A percentile compares a stretch with the other conserved stretches of the same genome.
Evolutionary conservation across 2,113 vertebrate genomes (phyloP).

Genomic region (Raphicerus campestris): DNA sequence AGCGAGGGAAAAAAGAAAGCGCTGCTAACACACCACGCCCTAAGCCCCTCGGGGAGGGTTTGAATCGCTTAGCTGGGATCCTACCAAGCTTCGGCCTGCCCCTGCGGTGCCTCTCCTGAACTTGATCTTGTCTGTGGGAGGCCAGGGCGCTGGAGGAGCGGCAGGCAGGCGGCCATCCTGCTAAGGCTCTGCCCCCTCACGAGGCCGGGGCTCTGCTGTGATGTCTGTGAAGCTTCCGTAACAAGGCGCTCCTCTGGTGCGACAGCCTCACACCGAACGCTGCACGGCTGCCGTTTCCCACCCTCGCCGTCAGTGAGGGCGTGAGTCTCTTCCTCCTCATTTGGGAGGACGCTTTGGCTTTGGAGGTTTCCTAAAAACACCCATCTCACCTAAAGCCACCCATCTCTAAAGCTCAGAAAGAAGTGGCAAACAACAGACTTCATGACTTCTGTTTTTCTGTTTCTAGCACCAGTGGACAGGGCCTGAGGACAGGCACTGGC

Average conservation of each 20-base stretch:
- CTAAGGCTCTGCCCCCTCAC: rapidly evolving
- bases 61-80: background rate
- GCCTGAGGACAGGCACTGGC: background rate
- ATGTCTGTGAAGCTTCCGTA: background rate
- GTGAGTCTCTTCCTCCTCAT: background rate
- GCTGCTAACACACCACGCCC: background rate
- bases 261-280: background rate
- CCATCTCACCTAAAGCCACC: background rate
- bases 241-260: background rate
- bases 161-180: background rate
- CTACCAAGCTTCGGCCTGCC: background rate
- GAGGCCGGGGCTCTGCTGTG: background rate
- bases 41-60: background rate
- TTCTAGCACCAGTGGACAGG: background rate
- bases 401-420: background rate
- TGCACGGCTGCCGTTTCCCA: rapidly evolving
- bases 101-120: background rate
- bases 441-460: background rate
- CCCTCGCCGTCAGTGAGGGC: rapidly evolving
- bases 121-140: too few species aligned
- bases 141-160: background rate
- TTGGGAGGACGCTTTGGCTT: background rate
- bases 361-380: background rate
- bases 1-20: background rate
- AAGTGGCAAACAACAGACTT: background rate